Conservation (phyloP, 2,888 invertebrate species). For the Priocnemis perturbator region DNA sequence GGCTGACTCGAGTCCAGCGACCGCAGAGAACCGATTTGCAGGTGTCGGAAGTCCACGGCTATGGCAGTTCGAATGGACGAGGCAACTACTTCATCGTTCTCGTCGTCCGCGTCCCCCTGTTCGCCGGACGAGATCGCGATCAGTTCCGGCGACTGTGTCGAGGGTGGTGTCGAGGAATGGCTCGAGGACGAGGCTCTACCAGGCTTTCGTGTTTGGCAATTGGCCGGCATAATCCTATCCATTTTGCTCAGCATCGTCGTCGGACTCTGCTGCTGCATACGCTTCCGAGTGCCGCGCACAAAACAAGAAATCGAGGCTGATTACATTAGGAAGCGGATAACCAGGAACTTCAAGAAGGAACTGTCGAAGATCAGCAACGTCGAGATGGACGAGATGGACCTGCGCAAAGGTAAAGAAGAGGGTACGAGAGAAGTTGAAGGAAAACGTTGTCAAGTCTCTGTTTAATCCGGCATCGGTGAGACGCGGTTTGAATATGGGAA, state of each 20-base stretch:
- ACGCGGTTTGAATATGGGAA: no score
- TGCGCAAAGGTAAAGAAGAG: constrained; percentile 80
- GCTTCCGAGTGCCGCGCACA: constrained; percentile 93
- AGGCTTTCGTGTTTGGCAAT: constrained; percentile 88
- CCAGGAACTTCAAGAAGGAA: constrained; percentile 88
- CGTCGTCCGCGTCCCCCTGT: constrained; percentile 56
- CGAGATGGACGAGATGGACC: constrained; percentile 89
- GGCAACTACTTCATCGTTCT: constrained; percentile 32
- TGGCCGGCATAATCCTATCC: constrained; percentile 68
- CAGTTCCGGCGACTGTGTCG: constrained; percentile 60
- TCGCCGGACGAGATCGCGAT: constrained; percentile 55
- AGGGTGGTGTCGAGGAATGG: constrained; percentile 78
- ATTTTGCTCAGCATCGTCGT: constrained; percentile 75
- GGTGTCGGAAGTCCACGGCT: no score
- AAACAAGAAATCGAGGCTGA: constrained; percentile 97
- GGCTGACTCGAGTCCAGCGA: no score
- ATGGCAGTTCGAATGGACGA: constrained; percentile 5
- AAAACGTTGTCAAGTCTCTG: constrained; percentile 6
- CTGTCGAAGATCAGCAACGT: constrained; percentile 88
- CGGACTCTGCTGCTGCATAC: constrained; percentile 92
- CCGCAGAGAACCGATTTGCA: no score
- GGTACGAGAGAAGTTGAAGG: background rate
- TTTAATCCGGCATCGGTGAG: constrained; percentile 7
- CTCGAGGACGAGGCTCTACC: constrained; percentile 83
- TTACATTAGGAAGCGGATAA: constrained; percentile 88